phyloP scores from a whole-genome alignment of 37 sponge, comb jelly and placozoan species.

The Petrosia ficiformis region DNA sequence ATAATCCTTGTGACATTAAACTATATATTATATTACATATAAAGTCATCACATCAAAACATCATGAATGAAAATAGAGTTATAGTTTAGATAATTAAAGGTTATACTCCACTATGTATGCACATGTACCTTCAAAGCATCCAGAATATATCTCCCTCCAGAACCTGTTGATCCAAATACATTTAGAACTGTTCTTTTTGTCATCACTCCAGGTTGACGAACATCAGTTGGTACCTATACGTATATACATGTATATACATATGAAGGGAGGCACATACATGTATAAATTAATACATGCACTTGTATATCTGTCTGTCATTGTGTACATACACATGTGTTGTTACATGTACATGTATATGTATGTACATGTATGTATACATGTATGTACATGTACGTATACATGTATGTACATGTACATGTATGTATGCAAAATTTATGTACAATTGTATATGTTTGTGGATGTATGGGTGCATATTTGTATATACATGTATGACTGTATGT shows the following conservation, averaged over 20 bases:
- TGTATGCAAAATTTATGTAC: too few relatives aligned
- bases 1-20: too few relatives aligned
- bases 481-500: not conserved
- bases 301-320: too few relatives aligned
- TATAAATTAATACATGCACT: not conserved
- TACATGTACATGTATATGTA: not conserved
- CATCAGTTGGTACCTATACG: constrained; percentile 41
- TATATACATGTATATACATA: too few relatives aligned
- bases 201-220: constrained; percentile 86
- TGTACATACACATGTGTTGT: too few relatives aligned
- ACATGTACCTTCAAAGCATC: constrained; percentile 74
- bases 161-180: constrained; percentile 96
- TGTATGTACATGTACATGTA: too few relatives aligned
- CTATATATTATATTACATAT: too few relatives aligned
- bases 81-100: too few relatives aligned
- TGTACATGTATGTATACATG: not conserved
- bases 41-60: not conserved
- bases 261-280: not conserved
- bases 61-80: too few relatives aligned
- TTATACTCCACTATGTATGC: not conserved
- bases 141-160: constrained; percentile 92
- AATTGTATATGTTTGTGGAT: too few relatives aligned
- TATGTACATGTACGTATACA: constrained; percentile 5
- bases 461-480: too few relatives aligned
- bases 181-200: constrained; percentile 94